Base-by-base conservation (phyloP, 2,888 invertebrate species). In the Chirona hameri region DNA sequence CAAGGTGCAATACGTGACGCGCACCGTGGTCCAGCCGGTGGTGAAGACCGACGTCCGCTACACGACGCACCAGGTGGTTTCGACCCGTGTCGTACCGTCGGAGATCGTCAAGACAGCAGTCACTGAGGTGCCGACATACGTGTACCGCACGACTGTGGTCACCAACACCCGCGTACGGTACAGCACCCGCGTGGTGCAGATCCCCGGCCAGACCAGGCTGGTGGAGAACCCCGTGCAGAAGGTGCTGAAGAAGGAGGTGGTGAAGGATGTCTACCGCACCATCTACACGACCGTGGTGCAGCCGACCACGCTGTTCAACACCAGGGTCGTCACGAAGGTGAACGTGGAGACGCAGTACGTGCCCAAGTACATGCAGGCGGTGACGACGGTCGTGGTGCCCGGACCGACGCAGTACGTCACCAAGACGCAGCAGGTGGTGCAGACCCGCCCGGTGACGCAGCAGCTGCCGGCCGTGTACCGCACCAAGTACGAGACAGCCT, bases 231-330 rank as follows among this genome's bases (percentile, higher is more conserved):
- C 39, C 24, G 24, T 46, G 5, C 12, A 4, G 9, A 39, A 46
- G 39, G 24, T 46, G 39, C 21, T 24, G 46, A 39, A 76, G 9
- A 46, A 21, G 76, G 39, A 39, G 46, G 46, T 46, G 18, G 7
- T 4, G 24, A 76, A 39, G 39, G 39, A 46, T 7, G 76, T 76
- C 18, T 15, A 18, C 10, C 24, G 24, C 24, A 76, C 76, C 21
- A 9, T 46, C 21, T 10, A 39, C 7, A 46, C 76, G 21, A 76
- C 76, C 21, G 21, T 76, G 39, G 46, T 76, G 46, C 39, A 24
- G 76, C 76, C 76, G 76, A 76, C 76, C 18, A 76, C 76, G 24
- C 27, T 76, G 39, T 39, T 76, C 39, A 39, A 21, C 21, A 76
- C 76, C 10, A 18, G 1, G 39, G 46, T 76, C 39, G 10, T 21